A percentile compares a stretch with the other conserved stretches of the same genome.
phyloP scores from a whole-genome alignment of 2,797 vertebrate genomes.

The Anas bernieri region DNA sequence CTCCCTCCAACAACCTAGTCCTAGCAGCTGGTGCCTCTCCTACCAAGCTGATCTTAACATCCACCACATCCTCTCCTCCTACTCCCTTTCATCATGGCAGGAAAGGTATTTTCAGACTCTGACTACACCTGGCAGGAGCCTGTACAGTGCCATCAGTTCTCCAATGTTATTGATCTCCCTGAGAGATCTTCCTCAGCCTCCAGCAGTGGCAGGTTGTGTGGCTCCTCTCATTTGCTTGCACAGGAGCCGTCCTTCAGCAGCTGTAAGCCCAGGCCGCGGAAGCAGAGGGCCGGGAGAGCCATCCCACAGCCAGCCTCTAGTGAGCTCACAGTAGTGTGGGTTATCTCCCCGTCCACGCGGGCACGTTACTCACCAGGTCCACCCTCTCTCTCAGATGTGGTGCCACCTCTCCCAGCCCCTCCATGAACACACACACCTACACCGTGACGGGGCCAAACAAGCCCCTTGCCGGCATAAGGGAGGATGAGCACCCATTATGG shows the following conservation, averaged over 20 bases:
- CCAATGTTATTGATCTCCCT: background rate
- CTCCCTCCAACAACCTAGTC: background rate
- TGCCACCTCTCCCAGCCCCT: background rate
- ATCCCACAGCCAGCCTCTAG: background rate
- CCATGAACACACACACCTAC: no score
- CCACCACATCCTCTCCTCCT: background rate
- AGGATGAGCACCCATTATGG: rapidly evolving
- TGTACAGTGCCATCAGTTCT: background rate
- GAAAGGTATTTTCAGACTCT: conserved; percentile 1
- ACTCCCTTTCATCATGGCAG: background rate
- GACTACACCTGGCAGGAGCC: background rate
- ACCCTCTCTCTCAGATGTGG: background rate
- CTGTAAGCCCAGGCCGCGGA: background rate
- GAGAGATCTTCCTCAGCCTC: background rate
- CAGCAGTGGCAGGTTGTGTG: background rate
- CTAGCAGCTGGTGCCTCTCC: background rate
- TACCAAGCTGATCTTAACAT: background rate
- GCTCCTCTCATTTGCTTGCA: background rate
- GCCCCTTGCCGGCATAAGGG: background rate
- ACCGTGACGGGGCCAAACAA: background rate
- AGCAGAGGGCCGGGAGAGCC: background rate
- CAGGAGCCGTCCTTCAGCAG: background rate
- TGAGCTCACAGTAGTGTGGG: rapidly evolving
- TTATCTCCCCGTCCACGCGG: background rate
- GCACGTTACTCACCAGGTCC: rapidly evolving